phyloP scores from a whole-genome alignment of 2,113 vertebrate species.

The Hypomesus transpacificus region DNA sequence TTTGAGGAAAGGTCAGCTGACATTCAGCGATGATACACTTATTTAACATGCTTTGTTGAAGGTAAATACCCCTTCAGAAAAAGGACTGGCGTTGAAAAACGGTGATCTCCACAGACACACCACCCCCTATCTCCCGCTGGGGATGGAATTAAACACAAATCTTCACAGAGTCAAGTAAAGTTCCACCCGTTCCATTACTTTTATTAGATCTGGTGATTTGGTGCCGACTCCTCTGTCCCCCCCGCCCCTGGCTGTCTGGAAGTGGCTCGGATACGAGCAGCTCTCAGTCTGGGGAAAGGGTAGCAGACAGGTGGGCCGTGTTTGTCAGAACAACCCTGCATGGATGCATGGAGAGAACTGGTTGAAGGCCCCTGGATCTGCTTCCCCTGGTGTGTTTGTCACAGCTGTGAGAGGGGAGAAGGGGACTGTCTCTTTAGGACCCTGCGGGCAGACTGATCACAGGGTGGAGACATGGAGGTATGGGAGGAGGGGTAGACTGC shows the following conservation, averaged over 20 bases:
- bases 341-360: not conserved
- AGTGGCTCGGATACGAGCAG: not conserved
- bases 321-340: not conserved
- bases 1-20: not conserved
- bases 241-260: not conserved
- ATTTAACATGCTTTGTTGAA: constrained; percentile 18
- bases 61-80: too few relatives aligned
- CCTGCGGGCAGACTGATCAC: constrained; percentile 15
- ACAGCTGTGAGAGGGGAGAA: constrained; percentile 42
- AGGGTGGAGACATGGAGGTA: not conserved
- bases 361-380: constrained; percentile 27
- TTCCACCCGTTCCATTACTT: constrained; percentile 16
- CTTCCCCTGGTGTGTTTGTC: constrained; percentile 42
- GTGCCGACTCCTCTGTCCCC: not conserved
- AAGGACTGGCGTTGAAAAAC: too few relatives aligned
- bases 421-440: constrained; percentile 34
- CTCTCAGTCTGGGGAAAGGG: too few relatives aligned
- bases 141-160: constrained; percentile 43
- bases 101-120: not conserved
- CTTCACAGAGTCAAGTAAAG: constrained; percentile 40
- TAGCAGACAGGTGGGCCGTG: not conserved
- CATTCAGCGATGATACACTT: constrained; percentile 10
- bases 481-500: constrained; percentile 12
- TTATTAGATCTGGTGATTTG: not conserved
- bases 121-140: constrained; percentile 4